Conservation (phyloP, 2,888 invertebrate genomes). For the Protophormia terraenovae region DNA sequence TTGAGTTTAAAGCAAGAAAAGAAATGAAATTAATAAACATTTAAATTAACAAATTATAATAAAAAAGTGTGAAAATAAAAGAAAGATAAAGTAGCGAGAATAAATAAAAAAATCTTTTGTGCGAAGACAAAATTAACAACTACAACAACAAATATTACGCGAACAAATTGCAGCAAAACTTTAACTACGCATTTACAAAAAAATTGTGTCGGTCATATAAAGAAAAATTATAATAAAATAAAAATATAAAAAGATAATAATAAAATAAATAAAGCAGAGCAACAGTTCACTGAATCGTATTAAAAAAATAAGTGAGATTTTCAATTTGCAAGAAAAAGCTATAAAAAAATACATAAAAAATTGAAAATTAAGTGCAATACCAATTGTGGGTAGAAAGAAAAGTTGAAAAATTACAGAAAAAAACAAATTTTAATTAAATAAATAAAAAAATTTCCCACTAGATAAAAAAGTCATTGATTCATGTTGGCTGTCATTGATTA, state of each 20-base stretch:
- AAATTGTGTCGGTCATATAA: constrained; percentile 46
- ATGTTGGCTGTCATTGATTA: constrained; percentile 49
- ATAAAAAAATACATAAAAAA: not conserved
- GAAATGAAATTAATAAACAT: constrained; percentile 14
- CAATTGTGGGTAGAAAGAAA: constrained; percentile 49
- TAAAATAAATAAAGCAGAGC: constrained; percentile 40
- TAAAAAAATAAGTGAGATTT: constrained; percentile 18
- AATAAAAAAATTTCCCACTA: constrained; percentile 29
- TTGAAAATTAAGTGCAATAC: constrained; percentile 32
- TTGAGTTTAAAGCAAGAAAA: constrained; percentile 14
- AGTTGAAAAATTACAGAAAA: not conserved
- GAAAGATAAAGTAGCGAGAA: constrained; percentile 23
- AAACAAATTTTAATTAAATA: constrained; percentile 1
- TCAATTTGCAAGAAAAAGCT: not conserved
- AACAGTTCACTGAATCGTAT: constrained; percentile 38
- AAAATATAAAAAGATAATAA: constrained; percentile 15
- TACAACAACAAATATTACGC: constrained; percentile 10
- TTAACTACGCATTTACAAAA: constrained; percentile 62
- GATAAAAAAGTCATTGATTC: constrained; percentile 14
- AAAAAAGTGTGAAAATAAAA: constrained; percentile 31
- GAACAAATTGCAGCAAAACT: constrained; percentile 51
- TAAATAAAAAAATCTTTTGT: constrained; percentile 38
- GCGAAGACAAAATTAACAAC: constrained; percentile 2
- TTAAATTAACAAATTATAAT: constrained; percentile 39
- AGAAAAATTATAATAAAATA: constrained; percentile 30